Base-by-base conservation (phyloP, 2,113 vertebrate species). In the Pycnonotus jocosus region DNA sequence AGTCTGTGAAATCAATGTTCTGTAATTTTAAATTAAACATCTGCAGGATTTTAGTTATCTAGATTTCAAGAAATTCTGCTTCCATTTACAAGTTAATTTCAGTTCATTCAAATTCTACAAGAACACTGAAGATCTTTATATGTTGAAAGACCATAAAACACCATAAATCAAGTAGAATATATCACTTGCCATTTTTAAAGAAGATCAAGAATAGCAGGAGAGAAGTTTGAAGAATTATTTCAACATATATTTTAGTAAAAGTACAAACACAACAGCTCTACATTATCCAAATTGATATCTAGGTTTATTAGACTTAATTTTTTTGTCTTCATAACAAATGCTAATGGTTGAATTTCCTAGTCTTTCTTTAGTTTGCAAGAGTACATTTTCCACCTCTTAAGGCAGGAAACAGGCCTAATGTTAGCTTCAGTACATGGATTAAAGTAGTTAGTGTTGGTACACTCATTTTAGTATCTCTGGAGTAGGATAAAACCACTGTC, bases 11-110 rank as follows among this genome's bases (percentile, higher is more conserved):
- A 94, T 47, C 54, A 95, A 80, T 80, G 56, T 83, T 93, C 79
- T 83, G 44, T 30, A 70, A 94, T 92, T 96, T 90, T 62, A 88
- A 86, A 94, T 90, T 73, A 94, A 96, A 96, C 88, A 96, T 82
- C 85, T 92, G 94, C 47, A 92, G 72, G 38, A 73, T 93, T 96
- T 86, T 33, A 35, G 38, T 71, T 86, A 84, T 65, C 60, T 56
- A 76, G 24, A 91, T 81, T 78, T 92, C 7, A 53, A 93, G 51
- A 94, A 86, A 88, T 60, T 73, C 40, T 92, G 27, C n/a, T 92
- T 88, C n/a, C 40, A 68, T 88, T 93, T 92, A 86, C 27, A 92
- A 84, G 25, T 42, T 82, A 86, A 92, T 86, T 88, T 90, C 68
- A 60, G 23, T 61, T 86, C 15, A 74, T 90, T 90, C 44, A 71